Conservation (phyloP, 2,797 vertebrate genomes). For the Acanthurus lineatus region DNA sequence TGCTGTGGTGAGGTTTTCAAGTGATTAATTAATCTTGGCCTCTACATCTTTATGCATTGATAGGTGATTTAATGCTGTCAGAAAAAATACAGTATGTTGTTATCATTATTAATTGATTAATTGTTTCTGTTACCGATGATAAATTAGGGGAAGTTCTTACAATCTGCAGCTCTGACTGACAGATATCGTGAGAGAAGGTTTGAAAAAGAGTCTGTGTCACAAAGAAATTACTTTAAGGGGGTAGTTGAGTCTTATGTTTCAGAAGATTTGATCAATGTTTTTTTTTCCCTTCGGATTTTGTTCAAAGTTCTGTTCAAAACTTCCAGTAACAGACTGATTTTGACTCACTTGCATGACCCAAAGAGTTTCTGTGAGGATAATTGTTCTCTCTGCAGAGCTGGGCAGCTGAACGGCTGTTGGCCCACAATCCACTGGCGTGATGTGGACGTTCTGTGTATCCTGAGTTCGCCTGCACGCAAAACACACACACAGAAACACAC, state of each 20-base stretch:
- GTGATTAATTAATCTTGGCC: no score
- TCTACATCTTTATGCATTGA: no score
- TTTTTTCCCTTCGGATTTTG: background rate
- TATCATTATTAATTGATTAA: no score
- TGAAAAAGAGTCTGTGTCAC: background rate
- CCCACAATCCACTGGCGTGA: constrained; percentile 85
- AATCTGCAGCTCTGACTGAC: no score
- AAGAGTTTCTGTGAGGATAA: constrained; percentile 80
- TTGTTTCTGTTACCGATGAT: no score
- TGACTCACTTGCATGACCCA: constrained; percentile 89
- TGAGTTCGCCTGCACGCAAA: constrained; percentile 82
- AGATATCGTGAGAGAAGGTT: background rate
- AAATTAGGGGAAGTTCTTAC: no score
- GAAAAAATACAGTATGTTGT: no score
- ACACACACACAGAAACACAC: constrained; percentile 80
- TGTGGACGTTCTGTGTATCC: constrained; percentile 87
- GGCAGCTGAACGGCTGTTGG: constrained; percentile 84
- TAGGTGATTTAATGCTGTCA: no score
- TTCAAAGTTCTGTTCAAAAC: background rate
- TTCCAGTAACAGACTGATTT: background rate
- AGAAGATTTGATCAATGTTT: background rate
- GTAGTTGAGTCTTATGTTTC: background rate
- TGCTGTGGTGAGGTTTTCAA: no score
- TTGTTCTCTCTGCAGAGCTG: constrained; percentile 84
- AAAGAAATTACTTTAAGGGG: background rate